Conservation (phyloP, 2,113 vertebrate genomes). For the Sander lucioperca region DNA sequence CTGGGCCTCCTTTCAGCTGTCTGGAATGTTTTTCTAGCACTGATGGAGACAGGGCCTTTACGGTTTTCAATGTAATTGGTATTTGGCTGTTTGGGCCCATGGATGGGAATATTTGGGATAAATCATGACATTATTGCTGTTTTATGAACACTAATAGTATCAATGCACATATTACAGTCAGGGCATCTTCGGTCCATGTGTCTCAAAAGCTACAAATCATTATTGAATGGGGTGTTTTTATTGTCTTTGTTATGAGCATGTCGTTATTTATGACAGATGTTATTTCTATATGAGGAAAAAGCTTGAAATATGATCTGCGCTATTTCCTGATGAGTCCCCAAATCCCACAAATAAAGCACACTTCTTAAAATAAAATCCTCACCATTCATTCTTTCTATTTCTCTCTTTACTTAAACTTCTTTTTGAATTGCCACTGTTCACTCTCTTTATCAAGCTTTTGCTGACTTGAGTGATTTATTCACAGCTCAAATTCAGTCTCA, state of each 20-base stretch:
- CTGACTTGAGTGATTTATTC: conserved; percentile 56
- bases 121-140: conserved; percentile 29
- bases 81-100: conserved; percentile 22
- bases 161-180: background rate
- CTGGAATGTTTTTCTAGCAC: conserved; percentile 31
- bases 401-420: background rate
- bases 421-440: conserved; percentile 25
- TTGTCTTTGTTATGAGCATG: conserved; percentile 6
- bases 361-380: conserved; percentile 36
- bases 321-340: background rate
- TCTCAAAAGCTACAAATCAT: conserved; percentile 32
- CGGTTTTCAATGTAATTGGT: conserved; percentile 38
- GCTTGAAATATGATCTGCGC: background rate
- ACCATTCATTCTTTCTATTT: background rate
- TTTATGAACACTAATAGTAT: conserved; percentile 39
- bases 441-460: conserved; percentile 41
- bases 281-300: conserved; percentile 23
- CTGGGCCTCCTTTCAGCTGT: conserved; percentile 18
- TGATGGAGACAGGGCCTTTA: background rate
- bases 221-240: background rate
- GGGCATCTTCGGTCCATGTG: background rate
- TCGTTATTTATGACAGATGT: background rate
- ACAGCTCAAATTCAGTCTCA: conserved; percentile 54
- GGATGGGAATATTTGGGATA: conserved; percentile 22
- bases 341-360: conserved; percentile 14